A percentile compares a stretch with the other conserved stretches of the same genome.
Evolutionary conservation across 37 sponge, comb jelly and placozoan species (phyloP).

Genomic region (Haliclona indistincta): DNA sequence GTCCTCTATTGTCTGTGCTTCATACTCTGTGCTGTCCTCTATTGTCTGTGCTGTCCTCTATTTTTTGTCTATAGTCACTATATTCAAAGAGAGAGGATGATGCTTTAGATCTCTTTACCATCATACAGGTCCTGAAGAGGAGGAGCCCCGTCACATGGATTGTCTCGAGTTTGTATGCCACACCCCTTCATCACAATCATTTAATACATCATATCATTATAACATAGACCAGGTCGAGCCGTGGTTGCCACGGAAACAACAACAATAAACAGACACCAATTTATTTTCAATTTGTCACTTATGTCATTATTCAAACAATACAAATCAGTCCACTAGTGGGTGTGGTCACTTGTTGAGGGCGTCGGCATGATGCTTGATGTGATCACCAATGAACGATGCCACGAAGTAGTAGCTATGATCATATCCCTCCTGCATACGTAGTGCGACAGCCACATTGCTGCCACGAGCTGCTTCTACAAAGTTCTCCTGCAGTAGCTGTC

Average conservation of each 20-base stretch:
- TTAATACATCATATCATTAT: too few relatives aligned
- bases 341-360: conserved; percentile 47
- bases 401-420: conserved; percentile 97
- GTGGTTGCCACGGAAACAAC: too few relatives aligned
- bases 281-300: too few relatives aligned
- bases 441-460: conserved; percentile 56
- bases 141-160: conserved; percentile 53
- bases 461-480: conserved; percentile 73
- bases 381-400: conserved; percentile 86
- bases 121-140: conserved; percentile 84
- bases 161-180: conserved; percentile 67
- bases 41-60: too few relatives aligned
- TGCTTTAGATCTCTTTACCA: too few relatives aligned
- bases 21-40: too few relatives aligned
- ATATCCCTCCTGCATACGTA: conserved; percentile 92
- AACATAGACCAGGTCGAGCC: too few relatives aligned
- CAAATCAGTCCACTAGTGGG: background rate
- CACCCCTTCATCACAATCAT: conserved; percentile 55
- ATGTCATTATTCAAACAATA: too few relatives aligned
- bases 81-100: too few relatives aligned
- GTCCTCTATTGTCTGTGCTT: too few relatives aligned
- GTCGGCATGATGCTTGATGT: conserved; percentile 87
- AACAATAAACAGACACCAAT: too few relatives aligned
- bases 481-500: conserved; percentile 82
- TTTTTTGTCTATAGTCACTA: too few relatives aligned